These are phyloP conservation scores for Drosophila kokeensis DNA, from an alignment of 2,888 invertebrate genomes.

Conservation along the genomic window DNA sequence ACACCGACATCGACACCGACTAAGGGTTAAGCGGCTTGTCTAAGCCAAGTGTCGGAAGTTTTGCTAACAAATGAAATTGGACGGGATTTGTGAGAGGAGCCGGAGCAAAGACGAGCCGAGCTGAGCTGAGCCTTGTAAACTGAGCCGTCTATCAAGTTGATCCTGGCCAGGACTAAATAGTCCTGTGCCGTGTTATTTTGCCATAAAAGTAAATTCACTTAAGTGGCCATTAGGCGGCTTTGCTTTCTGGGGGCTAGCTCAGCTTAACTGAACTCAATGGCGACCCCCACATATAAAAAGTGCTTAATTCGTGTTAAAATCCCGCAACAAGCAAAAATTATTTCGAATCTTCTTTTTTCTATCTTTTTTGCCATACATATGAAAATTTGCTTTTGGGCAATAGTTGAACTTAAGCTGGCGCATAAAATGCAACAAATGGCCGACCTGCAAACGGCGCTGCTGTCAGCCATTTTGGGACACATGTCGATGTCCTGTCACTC, in stretches of 20 bases:
- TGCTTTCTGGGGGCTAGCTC: slow-evolving; percentile 18
- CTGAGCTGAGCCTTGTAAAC: slow-evolving; percentile 22
- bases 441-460: slow-evolving; percentile 34
- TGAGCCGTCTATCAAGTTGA: slow-evolving; percentile 51
- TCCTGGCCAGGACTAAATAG: slow-evolving; percentile 28
- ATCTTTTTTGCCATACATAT: slow-evolving; percentile 40
- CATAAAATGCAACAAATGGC: slow-evolving; percentile 64
- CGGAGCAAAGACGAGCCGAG: not conserved
- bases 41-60: slow-evolving; percentile 46
- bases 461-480: slow-evolving; percentile 68
- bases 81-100: slow-evolving; percentile 48
- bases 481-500: slow-evolving; percentile 62
- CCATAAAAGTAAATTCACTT: slow-evolving; percentile 73
- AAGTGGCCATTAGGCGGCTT: slow-evolving; percentile 75
- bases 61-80: slow-evolving; percentile 70
- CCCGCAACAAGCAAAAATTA: slow-evolving; percentile 39
- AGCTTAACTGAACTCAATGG: slow-evolving; percentile 39
- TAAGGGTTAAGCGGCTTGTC: slow-evolving; percentile 73
- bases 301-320: slow-evolving; percentile 68
- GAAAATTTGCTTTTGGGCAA: slow-evolving; percentile 63
- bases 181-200: slow-evolving; percentile 2
- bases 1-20: slow-evolving; percentile 27
- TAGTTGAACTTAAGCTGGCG: slow-evolving; percentile 55
- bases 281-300: slow-evolving; percentile 58
- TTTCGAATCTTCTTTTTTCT: slow-evolving; percentile 55